Evolutionary conservation across 2,113 vertebrate species (phyloP).

Genomic region (Plecturocebus donacophilus): DNA sequence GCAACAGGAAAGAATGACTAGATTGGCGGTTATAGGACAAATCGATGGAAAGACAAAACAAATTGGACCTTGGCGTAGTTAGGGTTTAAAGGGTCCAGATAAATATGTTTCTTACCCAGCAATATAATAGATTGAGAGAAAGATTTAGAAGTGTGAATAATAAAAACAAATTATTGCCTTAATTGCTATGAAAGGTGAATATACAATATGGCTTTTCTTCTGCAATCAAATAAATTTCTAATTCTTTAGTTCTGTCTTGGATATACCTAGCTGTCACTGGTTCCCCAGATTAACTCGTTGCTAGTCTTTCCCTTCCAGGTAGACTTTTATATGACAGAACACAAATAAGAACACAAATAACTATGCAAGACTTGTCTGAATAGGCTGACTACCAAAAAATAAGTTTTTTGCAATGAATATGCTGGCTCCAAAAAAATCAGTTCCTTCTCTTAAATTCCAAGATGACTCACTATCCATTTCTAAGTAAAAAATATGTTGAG

Average conservation of each 20-base stretch:
- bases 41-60: neutral
- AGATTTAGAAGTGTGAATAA: neutral
- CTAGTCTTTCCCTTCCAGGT: neutral
- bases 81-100: neutral
- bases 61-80: neutral
- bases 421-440: neutral
- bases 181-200: neutral
- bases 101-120: neutral
- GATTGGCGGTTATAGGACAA: neutral
- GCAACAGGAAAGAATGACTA: no score
- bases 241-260: neutral
- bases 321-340: neutral
- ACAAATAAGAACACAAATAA: neutral
- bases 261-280: neutral
- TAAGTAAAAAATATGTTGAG: neutral
- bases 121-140: neutral
- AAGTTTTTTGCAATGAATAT: neutral
- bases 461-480: neutral
- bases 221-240: neutral
- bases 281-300: neutral
- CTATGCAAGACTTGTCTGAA: neutral
- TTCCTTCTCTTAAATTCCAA: slow-evolving; percentile 18
- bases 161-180: neutral
- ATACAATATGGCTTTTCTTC: neutral
- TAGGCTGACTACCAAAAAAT: neutral